Evolutionary conservation across 2,797 vertebrate species (phyloP).

Genomic region (Onychomys arenicola): DNA sequence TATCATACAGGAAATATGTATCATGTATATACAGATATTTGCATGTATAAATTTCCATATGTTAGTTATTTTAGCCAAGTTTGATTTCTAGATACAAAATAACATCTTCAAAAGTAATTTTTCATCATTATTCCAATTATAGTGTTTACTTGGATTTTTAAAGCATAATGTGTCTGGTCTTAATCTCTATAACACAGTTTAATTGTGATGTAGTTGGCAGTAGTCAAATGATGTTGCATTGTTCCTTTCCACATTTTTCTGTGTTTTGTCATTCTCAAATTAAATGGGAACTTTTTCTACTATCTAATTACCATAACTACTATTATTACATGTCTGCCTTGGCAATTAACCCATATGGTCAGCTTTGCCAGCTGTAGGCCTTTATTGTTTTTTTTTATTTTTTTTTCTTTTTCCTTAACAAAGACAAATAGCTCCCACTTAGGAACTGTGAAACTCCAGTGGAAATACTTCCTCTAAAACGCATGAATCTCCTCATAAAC

Average conservation of each 20-base stretch:
- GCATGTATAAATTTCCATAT: not conserved
- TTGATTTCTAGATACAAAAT: not conserved
- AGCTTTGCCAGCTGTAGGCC: constrained; percentile 7
- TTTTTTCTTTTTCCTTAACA: no score
- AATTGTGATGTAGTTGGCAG: constrained; percentile 10
- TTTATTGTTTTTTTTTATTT: not conserved
- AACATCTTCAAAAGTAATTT: not conserved
- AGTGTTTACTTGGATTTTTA: not conserved
- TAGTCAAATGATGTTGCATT: not conserved
- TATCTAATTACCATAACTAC: constrained; percentile 60
- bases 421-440: not conserved
- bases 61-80: not conserved
- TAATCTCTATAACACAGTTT: not conserved
- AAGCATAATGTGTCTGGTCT: not conserved
- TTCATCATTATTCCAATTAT: not conserved
- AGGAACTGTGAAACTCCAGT: not conserved
- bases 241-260: constrained; percentile 35
- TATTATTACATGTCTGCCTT: constrained; percentile 39
- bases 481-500: not conserved
- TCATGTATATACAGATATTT: not conserved
- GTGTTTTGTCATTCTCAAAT: constrained; percentile 60
- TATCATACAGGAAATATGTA: not conserved
- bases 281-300: constrained; percentile 55
- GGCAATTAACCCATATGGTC: not conserved
- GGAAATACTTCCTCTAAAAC: not conserved